These are phyloP conservation scores for Bagarius yarrelli DNA, from an alignment of 2,113 vertebrate species.

Conservation along the genomic window DNA sequence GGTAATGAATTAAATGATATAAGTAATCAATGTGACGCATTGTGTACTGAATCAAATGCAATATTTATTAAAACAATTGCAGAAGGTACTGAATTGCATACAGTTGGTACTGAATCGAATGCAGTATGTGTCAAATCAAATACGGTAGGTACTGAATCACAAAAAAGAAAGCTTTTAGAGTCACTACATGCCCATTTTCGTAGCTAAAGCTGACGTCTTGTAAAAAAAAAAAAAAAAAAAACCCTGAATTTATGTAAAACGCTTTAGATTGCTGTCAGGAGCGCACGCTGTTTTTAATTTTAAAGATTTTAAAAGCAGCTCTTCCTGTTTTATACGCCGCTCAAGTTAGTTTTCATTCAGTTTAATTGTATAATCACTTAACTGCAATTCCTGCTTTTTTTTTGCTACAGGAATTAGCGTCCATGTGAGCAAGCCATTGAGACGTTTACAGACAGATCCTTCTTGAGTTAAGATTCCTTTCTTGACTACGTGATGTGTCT, in stretches of 20 bases:
- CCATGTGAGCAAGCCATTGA: constrained; percentile 20
- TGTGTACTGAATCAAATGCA: too few species aligned
- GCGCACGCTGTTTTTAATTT: neutral
- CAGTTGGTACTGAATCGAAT: too few species aligned
- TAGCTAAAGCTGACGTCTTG: neutral
- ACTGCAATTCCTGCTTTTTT: neutral
- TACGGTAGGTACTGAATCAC: too few species aligned
- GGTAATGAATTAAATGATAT: too few species aligned
- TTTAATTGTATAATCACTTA: neutral
- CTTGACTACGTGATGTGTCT: constrained; percentile 7
- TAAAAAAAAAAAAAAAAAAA: too few species aligned
- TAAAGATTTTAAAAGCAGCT: neutral
- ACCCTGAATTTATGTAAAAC: neutral
- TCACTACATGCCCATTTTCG: neutral
- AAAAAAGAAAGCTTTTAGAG: neutral
- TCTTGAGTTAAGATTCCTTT: constrained; percentile 9
- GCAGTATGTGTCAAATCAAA: too few species aligned
- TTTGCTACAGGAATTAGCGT: constrained; percentile 17
- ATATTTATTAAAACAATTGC: too few species aligned
- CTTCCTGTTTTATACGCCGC: neutral
- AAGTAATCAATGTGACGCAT: too few species aligned
- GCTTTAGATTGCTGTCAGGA: neutral
- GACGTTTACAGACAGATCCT: constrained; percentile 22
- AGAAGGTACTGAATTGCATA: too few species aligned
- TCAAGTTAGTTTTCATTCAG: neutral